Evolutionary conservation across 1,140 invertebrate genomes (phyloP), one percentile per base, ranked within the genome.

Genomic region (Drepana arcuata): DNA sequence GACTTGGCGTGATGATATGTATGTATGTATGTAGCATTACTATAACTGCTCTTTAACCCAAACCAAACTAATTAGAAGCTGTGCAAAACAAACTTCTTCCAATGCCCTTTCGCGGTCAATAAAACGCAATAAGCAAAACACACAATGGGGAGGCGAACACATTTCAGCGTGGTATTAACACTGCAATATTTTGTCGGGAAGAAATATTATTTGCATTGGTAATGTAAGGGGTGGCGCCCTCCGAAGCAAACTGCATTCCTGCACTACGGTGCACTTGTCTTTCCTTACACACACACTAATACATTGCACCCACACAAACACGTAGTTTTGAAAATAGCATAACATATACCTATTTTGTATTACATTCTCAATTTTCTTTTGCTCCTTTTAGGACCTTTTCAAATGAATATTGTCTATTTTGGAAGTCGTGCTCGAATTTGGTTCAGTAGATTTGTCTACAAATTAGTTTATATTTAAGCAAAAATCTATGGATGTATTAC

Each of bases 111-210:
- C 47, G 51, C 29, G 48, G 57, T 44, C 56, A 69, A 71, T 74
- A 72, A 73, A 71, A 74, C 51, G 41, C 57, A 69, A 72, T 70
- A 57, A 26, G 48, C 45, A 54, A 57, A 59, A 51, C 54, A 65
- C 55, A 72, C 69, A 70, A 52, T 59, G 59, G 65, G 64, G 54
- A 39, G 60, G 49, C 37, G 49, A 44, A 45, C 52, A 65, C 68
- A 73, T 73, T 72, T 71, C 63, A 60, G 56, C 51, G 52, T 57
- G 53, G 48, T 59, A 77, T 78, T 81, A 81, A 75, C 73, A 71
- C 60, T 47, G 56, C 61, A 59, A 77, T 69, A 71, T 71, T 70
- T 72, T 75, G 68, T 77, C 39, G 48, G 59, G 62, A 75, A 72
- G 69, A 73, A 80, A 71, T 67, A 75, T 70, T 69, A 68, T 78